Evolutionary conservation across 1,140 invertebrate species (phyloP), one percentile per base, ranked within the genome.

Genomic region (Scaptodrosophila lebanonensis): DNA sequence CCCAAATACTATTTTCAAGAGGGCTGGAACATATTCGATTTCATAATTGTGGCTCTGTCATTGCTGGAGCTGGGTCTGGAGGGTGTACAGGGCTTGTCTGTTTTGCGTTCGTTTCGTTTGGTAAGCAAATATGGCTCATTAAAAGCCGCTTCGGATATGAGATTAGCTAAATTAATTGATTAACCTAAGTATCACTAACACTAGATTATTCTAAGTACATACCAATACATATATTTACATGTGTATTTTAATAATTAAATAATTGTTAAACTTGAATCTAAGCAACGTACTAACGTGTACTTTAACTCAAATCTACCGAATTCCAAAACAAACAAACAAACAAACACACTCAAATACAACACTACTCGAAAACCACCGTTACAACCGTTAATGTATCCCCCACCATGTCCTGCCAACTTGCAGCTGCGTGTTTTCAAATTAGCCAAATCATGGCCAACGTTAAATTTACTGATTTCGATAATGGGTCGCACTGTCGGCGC

Each of bases 1-100:
- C 97, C 97, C 44, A 95, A 97, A 83, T 96, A 91, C 88, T 99
- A 99, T 89, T 98, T 99, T 90, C 95, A 97, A 92, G 97, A 98
- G 88, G 96, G 96, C 48, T 99, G 97, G 97, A 99, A 99, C 87
- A 97, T 98, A 72, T 99, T 99, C 89, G 97, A 99, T 90, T 98
- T 98, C 87, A 95, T 99, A 76, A 99, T 99, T 88, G 97, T 99
- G 70, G 92, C 95, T 22, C 91, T 99, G 59, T 99, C 97, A 62
- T 89, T 99, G 50, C 88, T 98, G 64, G 98, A 99, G 88, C 90
- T 99, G 72, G 93, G 94, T 60, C 89, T 99, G 35, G 95, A 97
- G 89, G 95, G 95, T 59, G 95, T 98, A 64, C 94, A 96, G 88
- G 97, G 97, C 85, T 90, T 99, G 70, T 98, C 97, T 59, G 97